Evolutionary conservation across 2,888 invertebrate species (phyloP).

Genomic region (Lepidonotus clava): DNA sequence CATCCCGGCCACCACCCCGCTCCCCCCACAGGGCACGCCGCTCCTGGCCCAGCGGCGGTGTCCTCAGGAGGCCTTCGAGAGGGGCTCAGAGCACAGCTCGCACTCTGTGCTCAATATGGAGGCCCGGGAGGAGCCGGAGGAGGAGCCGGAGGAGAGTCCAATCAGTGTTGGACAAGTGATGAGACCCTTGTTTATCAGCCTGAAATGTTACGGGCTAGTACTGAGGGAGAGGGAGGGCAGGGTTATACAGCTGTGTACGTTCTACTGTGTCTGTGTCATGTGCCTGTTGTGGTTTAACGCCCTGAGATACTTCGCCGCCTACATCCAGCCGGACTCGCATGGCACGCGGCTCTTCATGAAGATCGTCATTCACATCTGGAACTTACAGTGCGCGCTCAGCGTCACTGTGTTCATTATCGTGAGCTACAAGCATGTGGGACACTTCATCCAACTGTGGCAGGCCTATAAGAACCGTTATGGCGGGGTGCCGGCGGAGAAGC

Average conservation of each 20-base stretch:
- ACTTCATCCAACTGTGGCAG: slow-evolving; percentile 28
- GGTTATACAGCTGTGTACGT: not conserved
- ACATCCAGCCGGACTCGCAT: slow-evolving; percentile 35
- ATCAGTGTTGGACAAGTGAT: not conserved
- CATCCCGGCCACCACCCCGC: slow-evolving; percentile 33
- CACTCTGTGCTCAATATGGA: not conserved
- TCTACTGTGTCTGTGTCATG: slow-evolving; percentile 29
- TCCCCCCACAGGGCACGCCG: slow-evolving; percentile 47
- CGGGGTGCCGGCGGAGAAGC: slow-evolving; percentile 40
- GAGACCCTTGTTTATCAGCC: slow-evolving; percentile 30
- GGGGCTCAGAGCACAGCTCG: not conserved
- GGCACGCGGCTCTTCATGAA: slow-evolving; percentile 39
- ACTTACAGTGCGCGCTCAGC: slow-evolving; percentile 47
- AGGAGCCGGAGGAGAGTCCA: not conserved
- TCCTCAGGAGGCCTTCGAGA: not conserved
- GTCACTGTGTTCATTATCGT: slow-evolving; percentile 31
- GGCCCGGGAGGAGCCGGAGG: slow-evolving; percentile 31
- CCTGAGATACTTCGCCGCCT: slow-evolving; percentile 43
- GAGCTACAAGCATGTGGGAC: not conserved
- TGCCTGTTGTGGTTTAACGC: slow-evolving; percentile 35
- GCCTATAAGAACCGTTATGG: slow-evolving; percentile 41
- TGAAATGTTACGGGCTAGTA: slow-evolving; percentile 46
- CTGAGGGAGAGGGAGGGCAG: not conserved
- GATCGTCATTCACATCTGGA: slow-evolving; percentile 49
- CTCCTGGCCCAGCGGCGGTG: slow-evolving; percentile 7